Base-by-base conservation (phyloP, 2,113 vertebrate species). In the Ophiodon elongatus region DNA sequence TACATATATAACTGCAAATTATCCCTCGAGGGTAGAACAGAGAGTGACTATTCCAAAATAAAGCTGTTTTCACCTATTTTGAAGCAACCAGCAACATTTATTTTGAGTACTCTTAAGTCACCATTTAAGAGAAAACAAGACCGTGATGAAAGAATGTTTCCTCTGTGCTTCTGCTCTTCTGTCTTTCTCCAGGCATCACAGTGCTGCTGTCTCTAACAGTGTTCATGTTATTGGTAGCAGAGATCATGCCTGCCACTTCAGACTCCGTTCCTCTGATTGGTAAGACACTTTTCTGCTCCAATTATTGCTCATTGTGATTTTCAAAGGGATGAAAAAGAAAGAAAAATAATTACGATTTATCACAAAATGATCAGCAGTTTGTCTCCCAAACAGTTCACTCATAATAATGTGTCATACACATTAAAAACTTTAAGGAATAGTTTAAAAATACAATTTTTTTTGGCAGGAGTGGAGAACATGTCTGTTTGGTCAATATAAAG, bases 191-290 rank as follows among this genome's bases (percentile, higher is more conserved):
- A 98, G 97, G 97, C 72, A 97, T 98, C 83, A 97, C 97, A 1
- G 97, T 98, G 47, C 95, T 98, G 74, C 94, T 98, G 90, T 98
- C 97, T n/a, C 91, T 98, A 65, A 98, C 97, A 0, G 97, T 98
- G 54, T 98, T 98, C 92, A 98, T 98, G 97, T 91, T 98, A 68
- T 94, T 98, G 75, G 97, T 98, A 43, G 97, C 97, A 60, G 97
- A 98, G 91, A 98, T 98, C 88, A 98, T 98, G 97, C 97, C 97
- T 27, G 97, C 97, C 73, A 98, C 97, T 37, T 98, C 97, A 52
- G 97, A 98, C 94, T 98, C 97, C 0, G 97, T 98, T 74, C 97
- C 97, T 76, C 94, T 98, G 59, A 98, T 97, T 85, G 97, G 97
- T 96, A 94, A 89, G 95, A 54, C 31, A 52, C n/a, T 8, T 25